Percentiles rank a stretch among this genome's conserved stretches.
Evolutionary conservation across 2,888 invertebrate genomes (phyloP).

Genomic region (Folsomia candida): DNA sequence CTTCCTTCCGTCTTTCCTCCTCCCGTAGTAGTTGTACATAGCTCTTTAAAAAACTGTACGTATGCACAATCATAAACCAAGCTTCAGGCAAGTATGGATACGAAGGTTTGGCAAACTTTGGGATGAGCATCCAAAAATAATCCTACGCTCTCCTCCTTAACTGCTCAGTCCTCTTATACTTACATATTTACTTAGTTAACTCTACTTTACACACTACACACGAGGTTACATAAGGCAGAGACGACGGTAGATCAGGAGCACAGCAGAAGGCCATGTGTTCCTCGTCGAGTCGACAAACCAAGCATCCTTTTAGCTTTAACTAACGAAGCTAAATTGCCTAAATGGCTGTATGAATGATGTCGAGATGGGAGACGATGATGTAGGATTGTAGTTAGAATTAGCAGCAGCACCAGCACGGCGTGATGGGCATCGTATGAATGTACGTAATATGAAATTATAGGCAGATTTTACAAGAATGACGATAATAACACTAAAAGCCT

Average conservation of each 20-base stretch:
- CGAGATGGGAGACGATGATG: neutral
- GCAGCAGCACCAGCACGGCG: neutral
- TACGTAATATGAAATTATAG: neutral
- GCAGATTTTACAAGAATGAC: neutral
- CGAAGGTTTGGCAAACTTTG: neutral
- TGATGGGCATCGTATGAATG: neutral
- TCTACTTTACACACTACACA: neutral
- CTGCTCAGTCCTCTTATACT: neutral
- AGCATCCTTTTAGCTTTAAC: neutral
- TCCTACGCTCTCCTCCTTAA: neutral
- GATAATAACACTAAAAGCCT: neutral
- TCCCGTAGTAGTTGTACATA: too few species aligned
- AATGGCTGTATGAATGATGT: neutral
- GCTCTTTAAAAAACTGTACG: too few species aligned
- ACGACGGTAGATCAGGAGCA: too few species aligned
- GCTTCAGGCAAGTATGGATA: too few species aligned
- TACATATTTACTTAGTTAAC: too few species aligned
- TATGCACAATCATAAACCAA: too few species aligned
- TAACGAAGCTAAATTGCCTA: neutral
- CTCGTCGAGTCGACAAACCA: too few species aligned
- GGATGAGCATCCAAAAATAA: neutral
- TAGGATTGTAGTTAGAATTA: neutral
- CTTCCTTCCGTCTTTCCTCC: too few species aligned
- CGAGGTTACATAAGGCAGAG: too few species aligned
- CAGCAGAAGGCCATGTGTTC: too few species aligned